These are phyloP conservation scores for Anthopleura xanthogrammica DNA, from an alignment of 92 coral and sea anemone species.

Conservation along the genomic window DNA sequence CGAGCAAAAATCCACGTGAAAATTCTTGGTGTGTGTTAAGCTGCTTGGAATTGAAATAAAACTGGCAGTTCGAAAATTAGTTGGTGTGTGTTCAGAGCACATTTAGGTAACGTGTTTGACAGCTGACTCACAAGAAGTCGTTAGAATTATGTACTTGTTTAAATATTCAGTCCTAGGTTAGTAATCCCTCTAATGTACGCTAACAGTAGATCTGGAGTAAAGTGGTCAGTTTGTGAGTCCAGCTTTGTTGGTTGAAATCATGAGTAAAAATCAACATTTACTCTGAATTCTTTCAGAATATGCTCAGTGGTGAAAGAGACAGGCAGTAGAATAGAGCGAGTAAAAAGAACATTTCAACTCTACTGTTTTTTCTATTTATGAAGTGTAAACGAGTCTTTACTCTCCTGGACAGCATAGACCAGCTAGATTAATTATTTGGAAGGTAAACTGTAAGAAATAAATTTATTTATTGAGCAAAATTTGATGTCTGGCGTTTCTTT, in stretches of 20 bases:
- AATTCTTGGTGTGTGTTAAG: not conserved
- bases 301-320: not conserved
- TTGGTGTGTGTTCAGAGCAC: not conserved
- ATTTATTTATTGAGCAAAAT: not conserved
- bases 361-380: not conserved
- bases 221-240: not conserved
- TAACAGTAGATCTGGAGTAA: not conserved
- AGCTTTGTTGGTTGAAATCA: not conserved
- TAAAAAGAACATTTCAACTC: not conserved
- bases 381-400: not conserved
- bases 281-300: not conserved
- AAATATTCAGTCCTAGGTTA: not conserved
- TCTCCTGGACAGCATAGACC: not conserved
- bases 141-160: not conserved
- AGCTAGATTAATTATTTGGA: constrained; percentile 1
- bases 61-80: not conserved
- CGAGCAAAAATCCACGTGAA: not conserved
- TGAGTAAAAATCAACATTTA: not conserved
- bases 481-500: not conserved
- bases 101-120: not conserved
- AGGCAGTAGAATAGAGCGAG: not conserved
- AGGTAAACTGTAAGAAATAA: not conserved
- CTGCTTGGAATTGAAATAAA: not conserved
- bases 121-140: not conserved
- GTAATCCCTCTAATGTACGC: not conserved